Base-by-base conservation (phyloP, 1,140 invertebrate species). In the Bombus fervidus region DNA sequence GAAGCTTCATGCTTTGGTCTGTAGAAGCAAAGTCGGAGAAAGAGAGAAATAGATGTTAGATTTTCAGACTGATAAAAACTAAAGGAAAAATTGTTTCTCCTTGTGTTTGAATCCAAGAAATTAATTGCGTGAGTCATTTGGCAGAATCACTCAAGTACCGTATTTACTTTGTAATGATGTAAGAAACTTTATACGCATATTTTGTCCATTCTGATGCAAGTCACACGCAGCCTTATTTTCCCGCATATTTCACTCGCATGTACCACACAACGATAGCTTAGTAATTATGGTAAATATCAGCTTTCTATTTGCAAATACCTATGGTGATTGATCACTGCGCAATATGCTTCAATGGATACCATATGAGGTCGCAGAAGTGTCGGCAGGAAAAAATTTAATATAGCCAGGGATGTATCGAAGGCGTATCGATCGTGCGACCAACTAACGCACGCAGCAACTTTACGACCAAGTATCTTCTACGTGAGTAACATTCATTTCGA, bases 271-370 rank as follows among this genome's bases (percentile, higher is more conserved):
- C 43, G 43, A 77, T n/a, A 57, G 62, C 43, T 28, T 2, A 2
- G 73, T 41, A 83, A 77, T 77, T 69, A 77, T 31, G 43, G 73
- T 41, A 77, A 77, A 69, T 71, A 84, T 43, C 82, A 71, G 37
- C 64, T 78, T 84, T 84, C 83, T 79, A 59, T 71, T 59, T 72
- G 10, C 43, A 34, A 62, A 25, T 62, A 34, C n/a, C n/a, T 31
- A 79, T 37, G 39, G 53, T 47, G 15, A 0, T 31, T 37, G 12
- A 66, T 66, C 5, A 25, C 34, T n/a, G 69, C 31, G 66, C 74
- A 77, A 69, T 83, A 43, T 71, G 47, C 53, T 18, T 71, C n/a
- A 15, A 57, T 10, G 12, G 18, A 9, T 28, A 28, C 12, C n/a
- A 22, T n/a, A 8, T 43, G 71, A 72, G 47, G 64, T 69, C 47